phyloP scores from a whole-genome alignment of 2,113 vertebrate genomes.

The Athene cunicularia region DNA sequence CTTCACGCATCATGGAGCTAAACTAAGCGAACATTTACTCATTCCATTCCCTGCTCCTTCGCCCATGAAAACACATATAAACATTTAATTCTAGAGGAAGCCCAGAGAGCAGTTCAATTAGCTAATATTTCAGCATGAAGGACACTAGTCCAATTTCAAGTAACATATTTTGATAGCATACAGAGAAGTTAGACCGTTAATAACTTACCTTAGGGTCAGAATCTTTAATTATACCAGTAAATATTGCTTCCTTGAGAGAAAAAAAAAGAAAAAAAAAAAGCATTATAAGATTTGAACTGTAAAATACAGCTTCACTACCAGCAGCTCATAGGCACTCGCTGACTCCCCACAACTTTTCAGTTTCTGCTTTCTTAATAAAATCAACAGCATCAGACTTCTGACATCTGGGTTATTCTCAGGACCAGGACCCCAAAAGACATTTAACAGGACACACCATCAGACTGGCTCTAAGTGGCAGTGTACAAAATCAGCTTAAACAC shows the following conservation, averaged over 20 bases:
- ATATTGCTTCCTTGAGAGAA: slow-evolving; percentile 75
- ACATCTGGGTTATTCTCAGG: no score
- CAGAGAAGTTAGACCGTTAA: background rate
- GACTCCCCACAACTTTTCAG: no score
- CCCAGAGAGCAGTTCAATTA: background rate
- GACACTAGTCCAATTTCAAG: no score
- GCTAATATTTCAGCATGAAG: fast-evolving
- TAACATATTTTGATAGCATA: fast-evolving
- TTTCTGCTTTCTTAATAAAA: background rate
- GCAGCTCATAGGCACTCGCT: background rate
- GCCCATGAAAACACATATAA: background rate
- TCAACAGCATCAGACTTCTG: background rate
- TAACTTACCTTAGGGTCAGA: slow-evolving; percentile 71
- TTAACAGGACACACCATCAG: no score
- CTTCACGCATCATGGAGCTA: background rate
- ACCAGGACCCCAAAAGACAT: background rate
- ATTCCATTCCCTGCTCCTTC: background rate
- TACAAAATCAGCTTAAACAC: background rate
- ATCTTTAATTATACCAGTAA: slow-evolving; percentile 76
- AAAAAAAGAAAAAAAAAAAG: background rate
- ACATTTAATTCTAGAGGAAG: background rate
- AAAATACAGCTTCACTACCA: background rate
- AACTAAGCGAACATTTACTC: background rate
- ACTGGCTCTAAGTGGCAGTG: fast-evolving
- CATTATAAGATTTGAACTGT: background rate